These are phyloP conservation scores for Hyposoter didymator DNA, from an alignment of 2,888 invertebrate species.

Conservation along the genomic window DNA sequence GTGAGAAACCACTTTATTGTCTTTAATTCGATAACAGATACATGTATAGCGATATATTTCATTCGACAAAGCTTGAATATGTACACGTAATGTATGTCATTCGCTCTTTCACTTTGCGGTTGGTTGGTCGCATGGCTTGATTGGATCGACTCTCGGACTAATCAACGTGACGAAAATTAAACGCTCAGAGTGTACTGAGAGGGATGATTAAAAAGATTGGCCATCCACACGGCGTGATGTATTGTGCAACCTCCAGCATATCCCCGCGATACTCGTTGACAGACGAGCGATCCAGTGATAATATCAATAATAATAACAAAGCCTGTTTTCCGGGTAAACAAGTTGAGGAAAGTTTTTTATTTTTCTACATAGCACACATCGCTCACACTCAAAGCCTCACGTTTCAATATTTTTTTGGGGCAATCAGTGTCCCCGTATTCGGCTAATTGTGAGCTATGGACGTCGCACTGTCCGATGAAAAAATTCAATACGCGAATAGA, in stretches of 20 bases:
- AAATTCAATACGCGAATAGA: constrained; percentile 45
- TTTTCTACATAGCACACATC: constrained; percentile 15
- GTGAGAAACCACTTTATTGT: constrained; percentile 25
- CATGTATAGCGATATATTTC: neutral
- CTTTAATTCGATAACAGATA: constrained; percentile 20
- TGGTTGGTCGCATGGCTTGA: constrained; percentile 47
- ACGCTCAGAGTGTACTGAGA: constrained; percentile 39
- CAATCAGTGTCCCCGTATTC: constrained; percentile 55
- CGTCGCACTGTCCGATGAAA: constrained; percentile 54
- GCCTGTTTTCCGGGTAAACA: constrained; percentile 52
- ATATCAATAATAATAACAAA: constrained; percentile 44
- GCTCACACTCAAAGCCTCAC: constrained; percentile 14
- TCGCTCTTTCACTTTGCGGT: constrained; percentile 44
- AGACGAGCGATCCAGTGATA: constrained; percentile 31
- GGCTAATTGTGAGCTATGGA: constrained; percentile 61
- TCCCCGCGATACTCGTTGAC: constrained; percentile 20
- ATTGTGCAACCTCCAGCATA: constrained; percentile 15
- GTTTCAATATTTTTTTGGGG: constrained; percentile 47
- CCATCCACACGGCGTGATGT: constrained; percentile 8
- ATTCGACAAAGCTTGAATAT: neutral
- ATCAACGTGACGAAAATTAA: constrained; percentile 66
- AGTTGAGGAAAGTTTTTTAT: constrained; percentile 46
- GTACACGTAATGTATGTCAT: constrained; percentile 18
- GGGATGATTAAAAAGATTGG: constrained; percentile 52
- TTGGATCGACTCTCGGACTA: constrained; percentile 63